Conservation (phyloP, 2,888 invertebrate genomes). For the Tetragonisca angustula region DNA sequence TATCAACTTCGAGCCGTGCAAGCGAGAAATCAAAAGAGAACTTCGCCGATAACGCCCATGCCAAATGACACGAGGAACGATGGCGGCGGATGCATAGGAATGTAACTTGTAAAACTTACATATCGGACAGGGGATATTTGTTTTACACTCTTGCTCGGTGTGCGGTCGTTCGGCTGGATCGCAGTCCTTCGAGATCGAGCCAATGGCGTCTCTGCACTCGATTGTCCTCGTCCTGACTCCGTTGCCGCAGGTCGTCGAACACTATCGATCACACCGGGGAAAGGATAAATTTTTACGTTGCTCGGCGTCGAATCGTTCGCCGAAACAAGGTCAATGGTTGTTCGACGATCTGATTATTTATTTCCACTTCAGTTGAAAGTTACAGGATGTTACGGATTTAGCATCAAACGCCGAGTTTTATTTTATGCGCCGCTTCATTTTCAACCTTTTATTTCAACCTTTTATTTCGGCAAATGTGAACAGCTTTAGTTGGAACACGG, state of each 20-base stretch:
- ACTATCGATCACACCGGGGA: conserved; percentile 85
- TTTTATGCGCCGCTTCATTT: conserved; percentile 19
- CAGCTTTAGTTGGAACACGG: conserved; percentile 25
- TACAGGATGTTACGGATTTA: background rate
- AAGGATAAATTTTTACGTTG: conserved; percentile 28
- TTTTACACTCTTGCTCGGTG: conserved; percentile 89
- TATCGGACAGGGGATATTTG: conserved; percentile 89
- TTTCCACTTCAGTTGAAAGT: background rate
- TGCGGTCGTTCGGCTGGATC: conserved; percentile 89
- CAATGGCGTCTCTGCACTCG: conserved; percentile 88
- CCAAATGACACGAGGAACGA: background rate
- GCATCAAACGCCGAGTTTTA: conserved; percentile 9
- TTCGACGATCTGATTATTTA: background rate
- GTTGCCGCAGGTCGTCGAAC: conserved; percentile 96
- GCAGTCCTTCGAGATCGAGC: conserved; percentile 85
- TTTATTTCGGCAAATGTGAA: conserved; percentile 28
- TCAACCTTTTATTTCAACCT: conserved; percentile 25
- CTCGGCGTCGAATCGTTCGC: background rate
- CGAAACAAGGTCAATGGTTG: background rate
- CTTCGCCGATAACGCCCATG: background rate
- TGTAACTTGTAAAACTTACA: conserved; percentile 74
- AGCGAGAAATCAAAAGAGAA: conserved; percentile 25
- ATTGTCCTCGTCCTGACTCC: conserved; percentile 93
- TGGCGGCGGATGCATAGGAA: background rate
- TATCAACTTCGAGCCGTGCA: conserved; percentile 14